Evolutionary conservation across 2,888 invertebrate genomes (phyloP).

Genomic region (Oligia fasciuncula): DNA sequence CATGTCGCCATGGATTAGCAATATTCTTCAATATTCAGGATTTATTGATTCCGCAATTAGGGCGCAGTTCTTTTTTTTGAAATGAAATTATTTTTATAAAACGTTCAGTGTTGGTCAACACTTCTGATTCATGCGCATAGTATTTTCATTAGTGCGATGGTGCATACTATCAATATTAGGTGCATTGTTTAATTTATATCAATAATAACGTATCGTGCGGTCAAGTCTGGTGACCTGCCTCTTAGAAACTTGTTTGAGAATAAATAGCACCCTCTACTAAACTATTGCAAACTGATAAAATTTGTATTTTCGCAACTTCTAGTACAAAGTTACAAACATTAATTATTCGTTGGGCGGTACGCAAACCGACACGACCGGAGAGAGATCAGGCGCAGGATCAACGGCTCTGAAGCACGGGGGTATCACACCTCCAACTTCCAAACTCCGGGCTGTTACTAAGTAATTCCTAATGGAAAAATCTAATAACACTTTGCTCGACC

Average conservation of each 20-base stretch:
- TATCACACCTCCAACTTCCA: too few species aligned
- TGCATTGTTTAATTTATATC: constrained; percentile 63
- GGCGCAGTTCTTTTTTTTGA: background rate
- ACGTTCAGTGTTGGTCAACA: background rate
- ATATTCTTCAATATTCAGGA: too few species aligned
- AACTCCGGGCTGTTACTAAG: too few species aligned
- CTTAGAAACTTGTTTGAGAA: constrained; percentile 43
- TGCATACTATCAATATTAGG: constrained; percentile 54
- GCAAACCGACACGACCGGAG: background rate
- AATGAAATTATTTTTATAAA: background rate
- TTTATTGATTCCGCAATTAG: too few species aligned
- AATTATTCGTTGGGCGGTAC: background rate
- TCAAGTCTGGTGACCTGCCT: constrained; percentile 63
- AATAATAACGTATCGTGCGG: constrained; percentile 60
- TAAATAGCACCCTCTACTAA: constrained; percentile 43
- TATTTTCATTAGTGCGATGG: constrained; percentile 46
- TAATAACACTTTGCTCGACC: too few species aligned
- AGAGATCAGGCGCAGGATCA: too few species aligned
- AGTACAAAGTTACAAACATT: background rate
- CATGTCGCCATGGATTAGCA: background rate
- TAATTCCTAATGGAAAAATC: too few species aligned
- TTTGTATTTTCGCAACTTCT: background rate
- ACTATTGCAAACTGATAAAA: constrained; percentile 28
- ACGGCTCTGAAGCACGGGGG: too few species aligned
- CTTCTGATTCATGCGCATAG: constrained; percentile 42